Base-by-base conservation (phyloP, 37 sponge, comb jelly and placozoan genomes). In the Cladorhizidae sp. region DNA sequence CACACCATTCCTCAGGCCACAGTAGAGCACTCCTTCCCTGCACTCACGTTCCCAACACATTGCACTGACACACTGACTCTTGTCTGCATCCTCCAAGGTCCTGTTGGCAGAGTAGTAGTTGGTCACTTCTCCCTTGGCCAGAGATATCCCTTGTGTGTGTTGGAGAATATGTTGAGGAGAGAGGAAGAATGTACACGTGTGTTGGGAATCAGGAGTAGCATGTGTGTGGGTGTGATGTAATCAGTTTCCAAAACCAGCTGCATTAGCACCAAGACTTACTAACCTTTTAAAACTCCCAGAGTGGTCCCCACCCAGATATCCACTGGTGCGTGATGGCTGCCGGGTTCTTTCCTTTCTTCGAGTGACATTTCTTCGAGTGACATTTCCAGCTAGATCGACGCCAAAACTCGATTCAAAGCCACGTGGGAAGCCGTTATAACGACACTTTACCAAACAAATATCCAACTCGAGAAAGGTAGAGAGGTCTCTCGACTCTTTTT, bases 201-300 rank as follows among this genome's bases (percentile, higher is more conserved):
- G 31, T 29, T 8, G 32, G 38, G 31, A 32, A 3, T 3, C 38
- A 36, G 8, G 39, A 8, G 21, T 36, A 8, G 68, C 6, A 3
- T 31, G 8, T 3, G 21, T 37, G 38, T 17, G 38, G 6, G 38
- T 6, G 68, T 51, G 42, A 12, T 5, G n/a, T 45, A 42, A 51
- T 7, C 40, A 1, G 22, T 45, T 35, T 56, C 31, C 11, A 33
- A 41, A 32, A 41, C 29, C 6, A 9, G 6, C 39, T 70, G 8
- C 22, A 70, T 25, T 17, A 41, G 1, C 7, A 42, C 33, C 40
- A 12, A 7, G 2, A 6, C 2, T 67, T 8, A 35, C 74, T 68
- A 29, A 92, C 92, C 93, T 80, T 92, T 92, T n/a, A 92, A 43
- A 21, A 87, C 41, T 5, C 93, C 93, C 23, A 87, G 70, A 40